Percentiles rank a stretch among this genome's conserved stretches.
Conservation (phyloP, 2,888 invertebrate species). For the Pristionchus fissidentatus region DNA sequence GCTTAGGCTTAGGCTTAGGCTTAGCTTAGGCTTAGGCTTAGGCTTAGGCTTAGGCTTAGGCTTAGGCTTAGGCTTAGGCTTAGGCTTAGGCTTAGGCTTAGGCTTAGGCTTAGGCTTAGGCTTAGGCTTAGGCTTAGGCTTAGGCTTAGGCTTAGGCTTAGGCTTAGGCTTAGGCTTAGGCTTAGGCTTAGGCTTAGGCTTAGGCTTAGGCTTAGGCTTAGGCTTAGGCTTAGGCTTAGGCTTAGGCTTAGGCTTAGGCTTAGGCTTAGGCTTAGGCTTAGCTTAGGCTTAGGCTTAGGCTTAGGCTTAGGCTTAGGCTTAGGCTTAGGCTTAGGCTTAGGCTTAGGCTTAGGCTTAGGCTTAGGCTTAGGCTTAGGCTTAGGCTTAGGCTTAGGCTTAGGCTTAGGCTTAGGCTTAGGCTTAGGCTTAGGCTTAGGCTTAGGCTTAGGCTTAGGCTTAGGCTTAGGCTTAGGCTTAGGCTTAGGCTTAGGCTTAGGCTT, state of each 20-base stretch:
- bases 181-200: constrained; percentile 31
- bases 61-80: constrained; percentile 31
- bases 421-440: constrained; percentile 31
- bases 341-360: constrained; percentile 31
- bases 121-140: constrained; percentile 31
- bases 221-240: constrained; percentile 31
- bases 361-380: constrained; percentile 30
- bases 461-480: constrained; percentile 31
- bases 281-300: constrained; percentile 31
- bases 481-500: constrained; percentile 31
- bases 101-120: constrained; percentile 30
- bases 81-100: constrained; percentile 31
- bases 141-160: constrained; percentile 31
- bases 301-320: constrained; percentile 31
- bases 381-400: constrained; percentile 31
- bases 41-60: constrained; percentile 31
- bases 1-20: constrained; percentile 31
- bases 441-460: constrained; percentile 31
- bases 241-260: constrained; percentile 30
- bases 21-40: constrained; percentile 31
- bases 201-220: constrained; percentile 31
- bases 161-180: constrained; percentile 31
- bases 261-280: constrained; percentile 31
- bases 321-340: constrained; percentile 30
- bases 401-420: constrained; percentile 31